Evolutionary conservation across 2,113 vertebrate genomes (phyloP).

Genomic region (Megatriorchis doriae): DNA sequence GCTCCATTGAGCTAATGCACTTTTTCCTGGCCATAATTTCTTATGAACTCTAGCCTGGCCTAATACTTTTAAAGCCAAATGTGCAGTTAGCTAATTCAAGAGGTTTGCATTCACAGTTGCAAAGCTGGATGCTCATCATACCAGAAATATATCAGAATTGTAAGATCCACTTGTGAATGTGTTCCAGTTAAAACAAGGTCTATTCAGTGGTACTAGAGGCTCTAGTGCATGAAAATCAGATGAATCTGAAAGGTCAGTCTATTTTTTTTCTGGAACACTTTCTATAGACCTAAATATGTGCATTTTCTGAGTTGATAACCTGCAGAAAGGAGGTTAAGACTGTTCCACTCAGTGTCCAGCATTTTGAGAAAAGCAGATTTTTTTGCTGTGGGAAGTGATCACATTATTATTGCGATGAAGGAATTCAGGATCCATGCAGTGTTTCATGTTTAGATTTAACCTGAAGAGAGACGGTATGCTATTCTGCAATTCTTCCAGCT

Average conservation of each 20-base stretch:
- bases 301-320: background rate
- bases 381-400: background rate
- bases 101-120: background rate
- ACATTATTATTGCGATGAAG: background rate
- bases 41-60: background rate
- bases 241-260: background rate
- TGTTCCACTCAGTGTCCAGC: background rate
- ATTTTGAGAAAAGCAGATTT: background rate
- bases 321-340: background rate
- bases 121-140: background rate
- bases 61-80: background rate
- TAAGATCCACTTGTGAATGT: background rate
- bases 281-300: background rate
- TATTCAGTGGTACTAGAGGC: background rate
- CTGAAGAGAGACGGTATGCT: background rate
- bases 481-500: background rate
- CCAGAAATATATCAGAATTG: background rate
- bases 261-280: background rate
- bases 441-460: background rate
- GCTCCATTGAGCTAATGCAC: background rate
- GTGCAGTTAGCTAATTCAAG: background rate
- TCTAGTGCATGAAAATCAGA: background rate
- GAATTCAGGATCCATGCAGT: background rate
- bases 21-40: slow-evolving; percentile 34
- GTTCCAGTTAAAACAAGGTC: background rate